Evolutionary conservation across 2,113 vertebrate species (phyloP).

Genomic region (Prochilodus magdalenae): DNA sequence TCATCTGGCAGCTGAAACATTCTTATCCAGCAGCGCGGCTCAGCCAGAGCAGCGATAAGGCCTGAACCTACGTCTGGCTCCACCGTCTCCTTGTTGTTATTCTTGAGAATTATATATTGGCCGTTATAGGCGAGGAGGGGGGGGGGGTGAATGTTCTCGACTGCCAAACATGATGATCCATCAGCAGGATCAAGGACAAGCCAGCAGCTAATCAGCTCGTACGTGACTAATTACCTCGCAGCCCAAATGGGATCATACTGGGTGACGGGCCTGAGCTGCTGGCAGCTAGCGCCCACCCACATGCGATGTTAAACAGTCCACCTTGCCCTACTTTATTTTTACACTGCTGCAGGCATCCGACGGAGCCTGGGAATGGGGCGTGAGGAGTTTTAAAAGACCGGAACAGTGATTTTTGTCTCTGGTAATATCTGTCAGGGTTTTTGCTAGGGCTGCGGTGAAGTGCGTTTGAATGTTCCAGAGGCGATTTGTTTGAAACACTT

Average conservation of each 20-base stretch:
- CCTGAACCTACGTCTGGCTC: neutral
- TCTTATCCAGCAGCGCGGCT: neutral
- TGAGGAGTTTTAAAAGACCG: neutral
- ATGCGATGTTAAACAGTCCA: conserved; percentile 69
- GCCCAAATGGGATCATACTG: conserved; percentile 71
- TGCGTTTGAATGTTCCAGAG: neutral
- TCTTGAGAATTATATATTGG: conserved; percentile 67
- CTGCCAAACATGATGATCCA: conserved; percentile 70
- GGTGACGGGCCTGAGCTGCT: conserved; percentile 65
- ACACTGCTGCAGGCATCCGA: neutral
- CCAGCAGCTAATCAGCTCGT: conserved; percentile 71
- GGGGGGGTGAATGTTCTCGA: conserved; percentile 52
- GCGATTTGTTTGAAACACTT: neutral
- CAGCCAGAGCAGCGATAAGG: neutral
- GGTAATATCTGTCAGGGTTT: neutral
- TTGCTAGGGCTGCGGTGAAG: neutral
- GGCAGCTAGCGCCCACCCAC: conserved; percentile 63
- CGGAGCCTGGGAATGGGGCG: neutral
- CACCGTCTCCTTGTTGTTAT: neutral
- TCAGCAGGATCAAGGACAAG: conserved; percentile 67
- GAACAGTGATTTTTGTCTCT: neutral
- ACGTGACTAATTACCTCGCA: conserved; percentile 74
- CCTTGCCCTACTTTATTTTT: neutral
- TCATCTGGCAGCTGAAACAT: neutral
- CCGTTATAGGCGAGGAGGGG: conserved; percentile 66